Percentiles rank a stretch among this genome's conserved stretches.
These are phyloP conservation scores for Drosophila kikkawai DNA, from an alignment of 1,140 invertebrate genomes.

Conservation along the genomic window DNA sequence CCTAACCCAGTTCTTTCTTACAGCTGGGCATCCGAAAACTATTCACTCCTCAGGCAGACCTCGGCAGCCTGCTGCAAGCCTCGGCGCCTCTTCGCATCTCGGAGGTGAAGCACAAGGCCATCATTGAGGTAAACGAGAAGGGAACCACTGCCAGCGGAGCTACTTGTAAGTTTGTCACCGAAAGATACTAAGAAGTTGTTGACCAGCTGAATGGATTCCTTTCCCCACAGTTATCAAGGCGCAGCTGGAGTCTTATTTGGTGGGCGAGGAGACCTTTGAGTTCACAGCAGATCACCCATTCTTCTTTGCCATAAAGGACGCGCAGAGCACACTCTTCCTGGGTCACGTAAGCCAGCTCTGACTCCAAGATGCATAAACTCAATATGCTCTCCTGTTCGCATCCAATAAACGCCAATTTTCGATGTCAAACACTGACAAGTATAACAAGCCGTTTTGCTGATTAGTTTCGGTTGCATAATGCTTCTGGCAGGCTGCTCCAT, in stretches of 20 bases:
- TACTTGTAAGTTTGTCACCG: conserved; percentile 65
- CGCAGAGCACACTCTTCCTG: conserved; percentile 42
- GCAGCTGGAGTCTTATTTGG: conserved; percentile 11
- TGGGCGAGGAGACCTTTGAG: conserved; percentile 22
- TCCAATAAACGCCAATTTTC: conserved; percentile 49
- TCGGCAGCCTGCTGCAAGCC: conserved; percentile 87
- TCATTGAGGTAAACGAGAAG: conserved; percentile 86
- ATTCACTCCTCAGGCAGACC: conserved; percentile 87
- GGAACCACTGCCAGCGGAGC: conserved; percentile 86
- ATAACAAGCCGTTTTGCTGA: conserved; percentile 24
- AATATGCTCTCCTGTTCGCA: conserved; percentile 8
- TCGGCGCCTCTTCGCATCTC: conserved; percentile 85
- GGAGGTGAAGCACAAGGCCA: conserved; percentile 86
- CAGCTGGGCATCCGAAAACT: conserved; percentile 87
- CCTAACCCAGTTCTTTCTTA: background rate
- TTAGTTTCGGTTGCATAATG: conserved; percentile 50
- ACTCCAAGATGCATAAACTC: background rate
- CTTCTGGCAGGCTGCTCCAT: conserved; percentile 2
- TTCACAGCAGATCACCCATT: conserved; percentile 72
- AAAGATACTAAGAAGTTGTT: background rate
- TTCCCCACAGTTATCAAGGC: conserved; percentile 25
- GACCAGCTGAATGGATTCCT: background rate
- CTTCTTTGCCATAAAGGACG: conserved; percentile 49
- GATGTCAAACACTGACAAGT: conserved; percentile 26
- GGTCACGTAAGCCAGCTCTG: conserved; percentile 52